Conservation (phyloP, 1,140 invertebrate species). For the Drosophila yakuba region DNA sequence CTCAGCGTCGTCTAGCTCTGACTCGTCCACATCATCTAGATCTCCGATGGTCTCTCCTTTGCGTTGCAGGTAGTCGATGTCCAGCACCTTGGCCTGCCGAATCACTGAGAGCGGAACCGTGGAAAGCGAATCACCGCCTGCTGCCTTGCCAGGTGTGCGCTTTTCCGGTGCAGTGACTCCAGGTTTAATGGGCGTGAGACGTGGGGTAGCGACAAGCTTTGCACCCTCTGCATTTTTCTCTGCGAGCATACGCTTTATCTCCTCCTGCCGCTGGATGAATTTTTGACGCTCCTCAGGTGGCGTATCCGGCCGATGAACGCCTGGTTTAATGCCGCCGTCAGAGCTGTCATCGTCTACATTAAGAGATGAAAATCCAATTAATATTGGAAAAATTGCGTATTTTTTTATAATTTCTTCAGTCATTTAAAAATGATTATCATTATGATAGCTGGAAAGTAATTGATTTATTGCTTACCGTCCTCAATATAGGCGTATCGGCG, state of each 20-base stretch:
- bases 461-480: conserved; percentile 48
- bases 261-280: conserved; percentile 83
- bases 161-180: conserved; percentile 38
- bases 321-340: conserved; percentile 86
- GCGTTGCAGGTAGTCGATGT: conserved; percentile 83
- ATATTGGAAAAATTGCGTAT: no score
- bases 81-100: conserved; percentile 84
- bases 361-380: neutral
- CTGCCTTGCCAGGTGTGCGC: conserved; percentile 59
- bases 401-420: neutral
- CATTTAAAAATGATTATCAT: neutral
- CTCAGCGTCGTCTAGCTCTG: conserved; percentile 77
- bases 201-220: conserved; percentile 78
- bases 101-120: conserved; percentile 82
- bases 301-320: conserved; percentile 80
- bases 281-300: conserved; percentile 83
- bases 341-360: conserved; percentile 74
- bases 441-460: neutral
- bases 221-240: conserved; percentile 84
- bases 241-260: conserved; percentile 84
- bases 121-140: conserved; percentile 69
- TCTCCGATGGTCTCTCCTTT: conserved; percentile 74
- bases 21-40: conserved; percentile 71
- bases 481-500: conserved; percentile 90
- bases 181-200: conserved; percentile 74